phyloP scores from a whole-genome alignment of 2,888 invertebrate genomes.

The Strigamia maritima region DNA sequence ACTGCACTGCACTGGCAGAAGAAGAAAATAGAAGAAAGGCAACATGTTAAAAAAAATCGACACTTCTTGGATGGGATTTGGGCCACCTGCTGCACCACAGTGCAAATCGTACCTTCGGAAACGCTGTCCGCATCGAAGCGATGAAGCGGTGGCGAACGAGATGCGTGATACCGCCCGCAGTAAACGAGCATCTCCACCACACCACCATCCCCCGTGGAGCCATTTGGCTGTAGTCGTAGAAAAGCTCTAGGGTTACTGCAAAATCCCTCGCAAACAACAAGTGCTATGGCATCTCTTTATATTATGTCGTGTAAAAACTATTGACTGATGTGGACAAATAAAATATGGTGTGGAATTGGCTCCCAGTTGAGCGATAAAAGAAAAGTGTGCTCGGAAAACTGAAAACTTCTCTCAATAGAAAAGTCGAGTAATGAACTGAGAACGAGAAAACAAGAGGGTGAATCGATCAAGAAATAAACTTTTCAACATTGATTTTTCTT shows the following conservation, averaged over 20 bases:
- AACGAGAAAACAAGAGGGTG: constrained; percentile 20
- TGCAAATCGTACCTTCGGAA: constrained; percentile 11
- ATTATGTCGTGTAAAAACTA: constrained; percentile 24
- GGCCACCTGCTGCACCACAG: constrained; percentile 20
- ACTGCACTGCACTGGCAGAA: no score
- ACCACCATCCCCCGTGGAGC: constrained; percentile 5
- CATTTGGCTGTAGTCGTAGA: constrained; percentile 13
- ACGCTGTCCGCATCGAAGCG: constrained; percentile 25
- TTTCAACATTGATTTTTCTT: constrained; percentile 15
- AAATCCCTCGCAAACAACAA: constrained; percentile 27
- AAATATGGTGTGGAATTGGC: constrained; percentile 17
- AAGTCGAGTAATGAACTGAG: constrained; percentile 10
- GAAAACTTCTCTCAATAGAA: constrained; percentile 19
- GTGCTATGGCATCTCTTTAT: constrained; percentile 27
- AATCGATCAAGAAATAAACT: constrained; percentile 24
- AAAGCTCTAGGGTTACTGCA: constrained; percentile 22
- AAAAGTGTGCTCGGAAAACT: constrained; percentile 1
- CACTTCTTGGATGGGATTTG: neutral
- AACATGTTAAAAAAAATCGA: constrained; percentile 22
- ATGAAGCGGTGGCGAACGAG: constrained; percentile 24
- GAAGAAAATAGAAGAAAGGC: neutral
- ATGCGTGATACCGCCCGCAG: constrained; percentile 12
- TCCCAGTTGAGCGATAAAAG: constrained; percentile 23
- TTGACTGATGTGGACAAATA: constrained; percentile 29
- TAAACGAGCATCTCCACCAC: neutral